Percentiles rank a stretch among this genome's conserved stretches.
Evolutionary conservation across 2,797 vertebrate genomes (phyloP).

Genomic region (Sandelia bainsii): DNA sequence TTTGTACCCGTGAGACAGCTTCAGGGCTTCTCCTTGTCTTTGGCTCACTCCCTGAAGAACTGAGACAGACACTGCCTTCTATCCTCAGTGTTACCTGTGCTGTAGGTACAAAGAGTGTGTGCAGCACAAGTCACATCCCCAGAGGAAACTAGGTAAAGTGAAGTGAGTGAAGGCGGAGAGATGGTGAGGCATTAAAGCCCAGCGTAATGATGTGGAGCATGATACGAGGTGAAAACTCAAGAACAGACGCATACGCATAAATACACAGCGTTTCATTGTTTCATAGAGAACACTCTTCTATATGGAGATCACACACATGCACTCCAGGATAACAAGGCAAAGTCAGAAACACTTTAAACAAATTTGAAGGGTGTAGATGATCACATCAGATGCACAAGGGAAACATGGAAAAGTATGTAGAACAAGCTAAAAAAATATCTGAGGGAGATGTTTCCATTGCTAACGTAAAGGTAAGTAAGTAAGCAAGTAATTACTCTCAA

Average conservation of each 20-base stretch:
- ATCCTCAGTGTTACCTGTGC: conserved; percentile 53
- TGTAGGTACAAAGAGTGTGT: conserved; percentile 46
- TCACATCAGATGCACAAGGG: conserved; percentile 18
- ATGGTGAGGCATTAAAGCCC: conserved; percentile 64
- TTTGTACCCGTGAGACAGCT: conserved; percentile 61
- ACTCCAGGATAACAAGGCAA: conserved; percentile 58
- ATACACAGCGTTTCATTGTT: conserved; percentile 43
- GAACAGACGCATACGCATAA: conserved; percentile 52
- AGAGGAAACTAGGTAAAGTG: conserved; percentile 51
- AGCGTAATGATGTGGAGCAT: conserved; percentile 62
- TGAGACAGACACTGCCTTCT: conserved; percentile 44
- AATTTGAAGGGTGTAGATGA: conserved; percentile 47
- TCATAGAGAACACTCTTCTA: conserved; percentile 45
- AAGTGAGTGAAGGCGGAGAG: conserved; percentile 30
- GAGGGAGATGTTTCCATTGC: conserved; percentile 32
- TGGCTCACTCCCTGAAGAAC: conserved; percentile 56
- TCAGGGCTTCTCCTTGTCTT: conserved; percentile 61
- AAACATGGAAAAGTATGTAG: conserved; percentile 14
- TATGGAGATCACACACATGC: conserved; percentile 59
- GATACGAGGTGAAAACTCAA: conserved; percentile 51
- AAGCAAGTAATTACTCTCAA: conserved; percentile 40
- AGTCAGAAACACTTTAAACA: conserved; percentile 65
- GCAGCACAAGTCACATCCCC: conserved; percentile 59
- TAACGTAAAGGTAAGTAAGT: conserved; percentile 32
- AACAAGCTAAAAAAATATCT: conserved; percentile 14